Evolutionary conservation across 1,140 invertebrate species (phyloP).

Genomic region (Saccostrea glomerata): DNA sequence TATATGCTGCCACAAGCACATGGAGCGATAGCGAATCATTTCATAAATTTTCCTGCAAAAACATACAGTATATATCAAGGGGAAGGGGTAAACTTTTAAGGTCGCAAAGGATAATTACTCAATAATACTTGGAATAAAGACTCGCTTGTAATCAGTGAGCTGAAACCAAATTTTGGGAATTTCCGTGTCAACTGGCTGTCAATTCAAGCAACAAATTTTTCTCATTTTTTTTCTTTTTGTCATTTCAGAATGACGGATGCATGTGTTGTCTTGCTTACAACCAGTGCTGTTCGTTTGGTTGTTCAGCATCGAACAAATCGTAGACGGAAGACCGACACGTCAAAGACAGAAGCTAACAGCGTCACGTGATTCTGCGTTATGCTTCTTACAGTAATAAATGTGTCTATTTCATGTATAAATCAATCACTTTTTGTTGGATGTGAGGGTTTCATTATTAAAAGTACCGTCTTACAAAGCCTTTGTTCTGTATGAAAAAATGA

Average conservation of each 20-base stretch:
- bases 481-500: background rate
- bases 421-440: constrained; percentile 17
- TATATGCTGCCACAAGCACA: too few relatives aligned
- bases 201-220: too few relatives aligned
- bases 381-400: constrained; percentile 18
- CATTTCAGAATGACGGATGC: constrained; percentile 1
- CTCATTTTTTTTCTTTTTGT: background rate
- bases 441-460: constrained; percentile 25
- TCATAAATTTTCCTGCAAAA: too few relatives aligned
- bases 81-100: too few relatives aligned
- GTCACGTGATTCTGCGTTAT: constrained; percentile 7
- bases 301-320: constrained; percentile 9
- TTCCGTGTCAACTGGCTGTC: too few relatives aligned
- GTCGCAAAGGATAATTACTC: too few relatives aligned
- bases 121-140: too few relatives aligned
- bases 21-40: too few relatives aligned
- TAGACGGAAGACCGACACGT: background rate
- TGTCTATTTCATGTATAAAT: constrained; percentile 29
- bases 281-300: background rate
- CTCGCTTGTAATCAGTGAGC: too few relatives aligned
- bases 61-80: too few relatives aligned
- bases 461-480: background rate
- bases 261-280: background rate
- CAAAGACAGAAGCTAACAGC: background rate
- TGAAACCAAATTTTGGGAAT: too few relatives aligned